Evolutionary conservation across 2,797 vertebrate species (phyloP), one percentile per base, ranked within the genome.

Genomic region (Sarcoramphus papa): DNA sequence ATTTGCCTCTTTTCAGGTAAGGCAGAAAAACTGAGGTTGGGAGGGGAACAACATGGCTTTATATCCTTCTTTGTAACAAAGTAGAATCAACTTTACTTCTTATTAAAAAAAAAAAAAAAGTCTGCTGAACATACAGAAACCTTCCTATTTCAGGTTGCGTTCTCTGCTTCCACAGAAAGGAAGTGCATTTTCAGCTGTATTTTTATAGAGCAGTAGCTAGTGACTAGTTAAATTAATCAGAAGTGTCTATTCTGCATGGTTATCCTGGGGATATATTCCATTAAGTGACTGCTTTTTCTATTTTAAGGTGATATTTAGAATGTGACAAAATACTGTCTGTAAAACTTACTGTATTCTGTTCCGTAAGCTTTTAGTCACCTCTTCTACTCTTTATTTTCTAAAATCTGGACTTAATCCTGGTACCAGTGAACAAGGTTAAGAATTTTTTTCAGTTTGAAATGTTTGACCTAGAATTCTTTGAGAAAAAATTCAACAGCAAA

Each of bases 131-230:
- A 85, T 22, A 25, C 37, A 54, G 51, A 92, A 73, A 30, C 40
- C 15, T 92, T 80, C 50, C 14, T 57, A 77, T 43, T 96, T 92
- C 51, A 67, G 33, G 74, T 90, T 77, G 8, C 27, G 5, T 94
- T 93, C 83, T 85, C 60, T 85, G 17, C 40, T 92, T 79, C n/a
- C n/a, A 14, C 14, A 57, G 56, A 86, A 92, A 81, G 53, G 51
- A 87, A 97, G 51, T 92, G 56, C 80, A 33, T 87, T 85, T 96
- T 96, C 84, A 89, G 47, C 83, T 92, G 16, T 85, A 88, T 92
- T 97, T 97, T 91, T 92, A 75, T 79, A 69, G 50, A 95, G 41
- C 31, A 11, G 41, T 79, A 70, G 35, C 62, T 92, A 78, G 47
- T 88, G 54, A 81, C 75, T 88, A 63, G 63, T 78, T 89, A 85